Conservation (phyloP, 1,140 invertebrate genomes). For the Amyelois transitella region DNA sequence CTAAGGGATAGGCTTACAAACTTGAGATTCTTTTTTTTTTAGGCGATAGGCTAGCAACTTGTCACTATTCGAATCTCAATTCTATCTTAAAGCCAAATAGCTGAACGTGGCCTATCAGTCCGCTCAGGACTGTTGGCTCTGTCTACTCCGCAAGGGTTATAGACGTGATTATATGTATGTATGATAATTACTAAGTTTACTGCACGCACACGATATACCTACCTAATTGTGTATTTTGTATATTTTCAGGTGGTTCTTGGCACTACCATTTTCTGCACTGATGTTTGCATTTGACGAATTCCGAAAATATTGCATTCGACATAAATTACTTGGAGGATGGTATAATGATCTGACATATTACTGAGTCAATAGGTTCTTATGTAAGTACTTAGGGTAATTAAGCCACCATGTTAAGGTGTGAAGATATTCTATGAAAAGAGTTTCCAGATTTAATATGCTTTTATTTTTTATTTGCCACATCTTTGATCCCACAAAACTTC, state of each 20-base stretch:
- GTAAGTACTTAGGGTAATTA: neutral
- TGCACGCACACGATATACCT: too few relatives aligned
- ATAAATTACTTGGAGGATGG: constrained; percentile 38
- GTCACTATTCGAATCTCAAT: too few relatives aligned
- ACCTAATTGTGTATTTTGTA: too few relatives aligned
- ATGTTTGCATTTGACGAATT: constrained; percentile 60
- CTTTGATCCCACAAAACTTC: constrained; percentile 18
- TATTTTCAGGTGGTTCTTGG: constrained; percentile 56
- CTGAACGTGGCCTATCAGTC: too few relatives aligned
- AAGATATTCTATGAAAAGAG: neutral
- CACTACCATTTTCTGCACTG: constrained; percentile 41
- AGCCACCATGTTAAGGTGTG: neutral
- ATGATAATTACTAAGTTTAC: too few relatives aligned
- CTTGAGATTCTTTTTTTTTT: too few relatives aligned
- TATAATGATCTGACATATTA: constrained; percentile 55
- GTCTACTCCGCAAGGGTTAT: too few relatives aligned
- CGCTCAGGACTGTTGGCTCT: too few relatives aligned
- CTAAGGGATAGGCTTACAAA: too few relatives aligned
- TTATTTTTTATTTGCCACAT: constrained; percentile 26
- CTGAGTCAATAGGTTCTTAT: constrained; percentile 19
- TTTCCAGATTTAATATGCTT: constrained; percentile 12
- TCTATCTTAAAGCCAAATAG: too few relatives aligned
- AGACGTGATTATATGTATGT: too few relatives aligned
- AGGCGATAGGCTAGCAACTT: too few relatives aligned
- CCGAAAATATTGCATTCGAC: constrained; percentile 57